A percentile compares a stretch with the other conserved stretches of the same genome.
phyloP scores from a whole-genome alignment of 2,888 invertebrate species.

The Xestobium rufovillosum region DNA sequence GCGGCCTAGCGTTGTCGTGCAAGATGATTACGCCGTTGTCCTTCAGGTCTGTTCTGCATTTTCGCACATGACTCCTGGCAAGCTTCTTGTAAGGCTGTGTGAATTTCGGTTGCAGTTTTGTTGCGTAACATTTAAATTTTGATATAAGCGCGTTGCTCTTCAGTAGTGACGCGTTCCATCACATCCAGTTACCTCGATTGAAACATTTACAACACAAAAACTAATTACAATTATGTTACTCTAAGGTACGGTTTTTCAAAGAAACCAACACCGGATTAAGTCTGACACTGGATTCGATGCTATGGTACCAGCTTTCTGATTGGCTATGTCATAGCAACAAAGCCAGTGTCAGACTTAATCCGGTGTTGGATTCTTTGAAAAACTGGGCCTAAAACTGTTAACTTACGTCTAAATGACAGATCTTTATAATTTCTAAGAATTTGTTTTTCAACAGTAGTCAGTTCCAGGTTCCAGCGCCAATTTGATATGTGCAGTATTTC shows the following conservation, averaged over 20 bases:
- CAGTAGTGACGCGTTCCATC: constrained; percentile 2
- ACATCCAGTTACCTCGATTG: constrained; percentile 1
- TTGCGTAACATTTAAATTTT: background rate
- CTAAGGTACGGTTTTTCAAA: no score
- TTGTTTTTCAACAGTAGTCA: background rate
- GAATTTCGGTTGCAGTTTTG: background rate
- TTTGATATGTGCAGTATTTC: background rate
- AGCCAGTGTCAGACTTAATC: no score
- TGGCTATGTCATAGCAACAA: no score
- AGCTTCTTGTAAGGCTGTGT: background rate
- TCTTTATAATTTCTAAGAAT: background rate
- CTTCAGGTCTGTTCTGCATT: no score
- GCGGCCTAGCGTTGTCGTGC: no score
- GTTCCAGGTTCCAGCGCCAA: constrained; percentile 1
- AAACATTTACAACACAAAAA: background rate
- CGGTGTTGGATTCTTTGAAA: no score
- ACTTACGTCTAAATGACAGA: background rate
- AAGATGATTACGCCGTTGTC: no score
- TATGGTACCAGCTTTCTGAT: no score
- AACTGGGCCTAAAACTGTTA: no score
- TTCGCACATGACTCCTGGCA: constrained; percentile 2
- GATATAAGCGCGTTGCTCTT: constrained; percentile 1
- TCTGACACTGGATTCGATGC: no score
- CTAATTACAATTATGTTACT: background rate
- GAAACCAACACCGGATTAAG: no score